phyloP scores from a whole-genome alignment of 2,113 vertebrate genomes.

The Tapirus terrestris region DNA sequence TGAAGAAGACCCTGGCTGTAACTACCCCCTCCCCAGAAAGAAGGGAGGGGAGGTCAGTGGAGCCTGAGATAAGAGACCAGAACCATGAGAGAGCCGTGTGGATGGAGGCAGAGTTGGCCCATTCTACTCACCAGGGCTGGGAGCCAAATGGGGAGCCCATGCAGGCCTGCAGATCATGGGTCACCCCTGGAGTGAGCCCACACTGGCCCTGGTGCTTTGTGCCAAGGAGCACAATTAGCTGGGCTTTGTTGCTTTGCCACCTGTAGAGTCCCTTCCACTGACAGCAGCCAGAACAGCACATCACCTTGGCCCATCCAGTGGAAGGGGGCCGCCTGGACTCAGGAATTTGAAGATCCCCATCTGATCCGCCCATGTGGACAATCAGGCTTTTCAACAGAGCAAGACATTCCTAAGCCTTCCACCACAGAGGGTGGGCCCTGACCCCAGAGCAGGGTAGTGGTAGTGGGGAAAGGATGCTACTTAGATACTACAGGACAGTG shows the following conservation, averaged over 20 bases:
- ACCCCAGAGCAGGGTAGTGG: background rate
- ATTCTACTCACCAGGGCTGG: background rate
- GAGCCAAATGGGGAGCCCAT: background rate
- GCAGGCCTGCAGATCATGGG: background rate
- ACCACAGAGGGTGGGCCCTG: too few relatives aligned
- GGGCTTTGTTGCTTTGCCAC: background rate
- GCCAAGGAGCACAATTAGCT: background rate
- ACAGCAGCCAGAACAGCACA: background rate
- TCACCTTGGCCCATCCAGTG: background rate
- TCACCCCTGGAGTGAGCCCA: background rate
- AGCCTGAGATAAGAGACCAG: background rate
- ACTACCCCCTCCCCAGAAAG: background rate
- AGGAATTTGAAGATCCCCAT: background rate
- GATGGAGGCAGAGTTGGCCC: background rate
- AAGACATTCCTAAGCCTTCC: background rate
- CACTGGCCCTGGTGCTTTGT: background rate
- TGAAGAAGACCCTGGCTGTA: background rate
- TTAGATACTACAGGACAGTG: background rate
- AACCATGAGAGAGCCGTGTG: background rate
- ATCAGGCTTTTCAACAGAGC: background rate
- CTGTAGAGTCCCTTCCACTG: background rate
- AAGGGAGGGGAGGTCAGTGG: background rate
- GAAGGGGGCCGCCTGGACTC: background rate
- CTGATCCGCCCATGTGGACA: background rate
- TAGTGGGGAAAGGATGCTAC: background rate